Evolutionary conservation across 2,113 vertebrate genomes (phyloP).

Genomic region (Camelus dromedarius): DNA sequence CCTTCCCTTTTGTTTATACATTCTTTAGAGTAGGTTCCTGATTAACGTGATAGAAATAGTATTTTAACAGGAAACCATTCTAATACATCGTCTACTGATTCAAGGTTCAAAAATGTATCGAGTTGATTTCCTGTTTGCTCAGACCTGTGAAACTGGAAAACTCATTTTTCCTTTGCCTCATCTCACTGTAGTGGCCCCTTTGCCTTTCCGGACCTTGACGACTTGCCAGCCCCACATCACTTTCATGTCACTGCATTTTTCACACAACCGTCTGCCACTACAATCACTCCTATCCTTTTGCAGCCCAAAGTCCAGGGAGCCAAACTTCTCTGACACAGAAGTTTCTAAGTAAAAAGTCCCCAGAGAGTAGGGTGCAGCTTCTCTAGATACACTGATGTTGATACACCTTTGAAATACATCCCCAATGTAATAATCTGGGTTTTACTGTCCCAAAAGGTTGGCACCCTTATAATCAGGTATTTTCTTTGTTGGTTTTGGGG

Average conservation of each 20-base stretch:
- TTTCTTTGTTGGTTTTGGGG: neutral
- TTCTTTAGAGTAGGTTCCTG: neutral
- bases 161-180: neutral
- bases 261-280: neutral
- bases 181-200: neutral
- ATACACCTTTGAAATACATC: neutral
- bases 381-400: neutral
- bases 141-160: neutral
- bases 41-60: neutral
- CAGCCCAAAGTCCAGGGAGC: neutral
- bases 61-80: neutral
- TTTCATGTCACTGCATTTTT: neutral
- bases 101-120: neutral
- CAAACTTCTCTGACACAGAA: neutral
- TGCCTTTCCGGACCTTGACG: neutral
- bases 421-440: neutral
- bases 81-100: neutral
- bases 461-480: neutral
- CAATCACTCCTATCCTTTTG: neutral
- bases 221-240: neutral
- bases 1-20: neutral
- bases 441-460: neutral
- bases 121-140: neutral
- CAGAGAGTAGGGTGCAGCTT: neutral
- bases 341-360: neutral